phyloP scores from a whole-genome alignment of 2,888 invertebrate genomes.

The Noctua fimbriata region DNA sequence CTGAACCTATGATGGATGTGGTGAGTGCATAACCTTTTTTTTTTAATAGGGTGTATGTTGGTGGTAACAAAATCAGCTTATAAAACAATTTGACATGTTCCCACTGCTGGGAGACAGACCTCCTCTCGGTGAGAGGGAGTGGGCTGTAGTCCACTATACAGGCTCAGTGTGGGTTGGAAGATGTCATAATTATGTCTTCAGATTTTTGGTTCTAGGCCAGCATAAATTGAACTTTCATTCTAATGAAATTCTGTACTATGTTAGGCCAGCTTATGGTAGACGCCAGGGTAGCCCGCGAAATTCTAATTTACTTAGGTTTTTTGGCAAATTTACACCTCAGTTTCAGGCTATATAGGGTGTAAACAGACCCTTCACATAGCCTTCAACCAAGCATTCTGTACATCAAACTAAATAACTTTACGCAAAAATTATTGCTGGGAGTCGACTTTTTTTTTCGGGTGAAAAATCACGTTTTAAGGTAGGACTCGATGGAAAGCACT shows the following conservation, averaged over 20 bases:
- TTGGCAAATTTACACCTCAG: no score
- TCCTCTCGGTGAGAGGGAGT: neutral
- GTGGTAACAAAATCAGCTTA: neutral
- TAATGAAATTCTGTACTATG: neutral
- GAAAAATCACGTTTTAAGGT: no score
- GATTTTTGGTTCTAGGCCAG: neutral
- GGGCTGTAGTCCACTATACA: neutral
- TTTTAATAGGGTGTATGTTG: neutral
- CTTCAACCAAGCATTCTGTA: no score
- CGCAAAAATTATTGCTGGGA: no score
- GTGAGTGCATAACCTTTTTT: neutral
- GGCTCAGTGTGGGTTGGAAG: neutral
- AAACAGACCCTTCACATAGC: no score
- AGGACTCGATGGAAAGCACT: no score
- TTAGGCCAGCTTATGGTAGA: neutral
- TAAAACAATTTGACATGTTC: neutral
- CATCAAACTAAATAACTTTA: no score
- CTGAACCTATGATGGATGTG: conserved; percentile 73
- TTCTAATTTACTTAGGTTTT: no score
- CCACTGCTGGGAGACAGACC: neutral
- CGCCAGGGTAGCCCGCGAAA: no score
- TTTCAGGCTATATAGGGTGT: no score
- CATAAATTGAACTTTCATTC: neutral
- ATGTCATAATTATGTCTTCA: neutral
- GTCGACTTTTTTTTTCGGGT: no score